These are phyloP conservation scores for Apocrypta bakeri DNA, from an alignment of 1,140 invertebrate genomes.

Conservation along the genomic window DNA sequence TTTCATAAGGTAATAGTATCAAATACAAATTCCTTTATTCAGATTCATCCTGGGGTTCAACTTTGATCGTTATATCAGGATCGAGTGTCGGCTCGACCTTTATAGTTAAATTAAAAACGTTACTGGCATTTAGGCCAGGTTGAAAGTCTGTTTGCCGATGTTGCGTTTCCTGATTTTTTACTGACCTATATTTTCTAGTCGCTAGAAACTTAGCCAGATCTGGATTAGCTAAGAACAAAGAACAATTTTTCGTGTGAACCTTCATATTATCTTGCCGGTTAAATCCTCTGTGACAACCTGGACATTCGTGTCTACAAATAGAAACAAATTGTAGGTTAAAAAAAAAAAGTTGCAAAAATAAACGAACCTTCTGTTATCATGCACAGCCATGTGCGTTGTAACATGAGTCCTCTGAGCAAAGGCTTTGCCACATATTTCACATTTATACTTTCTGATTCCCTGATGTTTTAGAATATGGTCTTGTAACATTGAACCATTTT, in stretches of 20 bases:
- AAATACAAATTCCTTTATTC: neutral
- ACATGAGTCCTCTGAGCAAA: slow-evolving; percentile 64
- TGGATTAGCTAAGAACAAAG: slow-evolving; percentile 55
- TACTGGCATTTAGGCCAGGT: neutral
- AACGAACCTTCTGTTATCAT: slow-evolving; percentile 58
- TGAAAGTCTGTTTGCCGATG: neutral
- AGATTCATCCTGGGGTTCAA: neutral
- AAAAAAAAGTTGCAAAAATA: neutral
- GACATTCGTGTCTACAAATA: slow-evolving; percentile 58
- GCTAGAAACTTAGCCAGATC: slow-evolving; percentile 28
- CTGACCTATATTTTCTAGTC: neutral
- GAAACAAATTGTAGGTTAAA: neutral
- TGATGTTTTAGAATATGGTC: slow-evolving; percentile 64
- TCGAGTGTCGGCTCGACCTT: slow-evolving; percentile 25
- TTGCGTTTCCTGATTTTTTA: neutral
- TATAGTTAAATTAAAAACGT: slow-evolving; percentile 18
- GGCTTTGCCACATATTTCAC: slow-evolving; percentile 56
- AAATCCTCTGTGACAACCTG: slow-evolving; percentile 59
- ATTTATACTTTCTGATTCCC: slow-evolving; percentile 65
- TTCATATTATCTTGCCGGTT: slow-evolving; percentile 66
- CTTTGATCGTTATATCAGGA: slow-evolving; percentile 23
- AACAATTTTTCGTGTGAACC: slow-evolving; percentile 59
- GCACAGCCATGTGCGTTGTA: slow-evolving; percentile 63
- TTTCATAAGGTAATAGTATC: no score
- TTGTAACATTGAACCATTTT: slow-evolving; percentile 61